Evolutionary conservation across 2,888 invertebrate species (phyloP).

Genomic region (Thereva unica): DNA sequence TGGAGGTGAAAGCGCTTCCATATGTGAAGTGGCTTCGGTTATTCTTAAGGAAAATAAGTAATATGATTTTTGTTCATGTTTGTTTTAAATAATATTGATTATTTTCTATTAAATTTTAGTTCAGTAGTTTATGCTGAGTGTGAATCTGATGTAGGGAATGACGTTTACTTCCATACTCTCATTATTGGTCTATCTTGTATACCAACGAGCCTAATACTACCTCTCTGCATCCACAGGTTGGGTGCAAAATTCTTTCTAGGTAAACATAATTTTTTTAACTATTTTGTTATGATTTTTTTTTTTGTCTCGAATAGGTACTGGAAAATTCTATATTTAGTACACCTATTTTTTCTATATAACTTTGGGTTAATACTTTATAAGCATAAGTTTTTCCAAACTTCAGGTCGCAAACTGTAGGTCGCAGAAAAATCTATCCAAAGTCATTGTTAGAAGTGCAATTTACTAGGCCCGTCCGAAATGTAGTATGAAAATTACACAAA

Average conservation of each 20-base stretch:
- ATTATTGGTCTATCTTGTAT: slow-evolving; percentile 81
- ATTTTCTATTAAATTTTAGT: slow-evolving; percentile 1
- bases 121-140: neutral
- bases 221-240: slow-evolving; percentile 76
- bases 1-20: slow-evolving; percentile 70
- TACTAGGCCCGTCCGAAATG: too few species aligned
- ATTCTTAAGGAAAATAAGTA: slow-evolving; percentile 57
- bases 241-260: slow-evolving; percentile 83
- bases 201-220: slow-evolving; percentile 78
- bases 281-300: neutral
- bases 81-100: neutral
- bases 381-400: too few species aligned
- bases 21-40: slow-evolving; percentile 76
- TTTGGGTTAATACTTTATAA: too few species aligned
- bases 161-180: slow-evolving; percentile 75
- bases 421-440: too few species aligned
- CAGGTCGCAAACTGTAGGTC: too few species aligned
- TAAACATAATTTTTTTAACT: slow-evolving; percentile 49
- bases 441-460: too few species aligned
- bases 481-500: too few species aligned
- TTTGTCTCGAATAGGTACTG: neutral
- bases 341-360: too few species aligned
- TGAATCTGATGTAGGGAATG: slow-evolving; percentile 62
- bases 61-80: neutral
- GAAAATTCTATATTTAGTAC: neutral